These are phyloP conservation scores for Leuctra nigra DNA, from an alignment of 2,888 invertebrate genomes.

Conservation along the genomic window DNA sequence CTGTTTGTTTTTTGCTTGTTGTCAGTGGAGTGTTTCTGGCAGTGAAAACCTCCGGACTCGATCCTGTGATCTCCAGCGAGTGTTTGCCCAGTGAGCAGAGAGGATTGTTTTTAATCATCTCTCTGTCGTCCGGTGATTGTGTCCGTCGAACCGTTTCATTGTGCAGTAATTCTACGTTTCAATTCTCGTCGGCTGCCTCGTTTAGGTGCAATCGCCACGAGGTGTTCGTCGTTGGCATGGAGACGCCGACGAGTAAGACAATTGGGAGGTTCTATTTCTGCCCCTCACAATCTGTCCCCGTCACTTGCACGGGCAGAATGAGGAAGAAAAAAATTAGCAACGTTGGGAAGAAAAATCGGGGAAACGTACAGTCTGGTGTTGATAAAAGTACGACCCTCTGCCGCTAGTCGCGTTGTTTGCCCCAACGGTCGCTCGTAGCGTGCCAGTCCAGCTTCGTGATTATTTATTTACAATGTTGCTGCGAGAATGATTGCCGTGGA, in stretches of 20 bases:
- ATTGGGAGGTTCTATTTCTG: slow-evolving; percentile 6
- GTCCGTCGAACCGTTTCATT: background rate
- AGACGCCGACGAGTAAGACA: slow-evolving; percentile 12
- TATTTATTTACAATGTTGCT: background rate
- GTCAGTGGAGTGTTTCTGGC: slow-evolving; percentile 5
- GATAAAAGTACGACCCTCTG: too few species aligned
- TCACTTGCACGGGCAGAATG: slow-evolving; percentile 12
- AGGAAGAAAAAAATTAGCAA: slow-evolving; percentile 17
- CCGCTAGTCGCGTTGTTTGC: too few species aligned
- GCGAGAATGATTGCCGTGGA: background rate
- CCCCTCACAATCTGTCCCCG: slow-evolving; percentile 13
- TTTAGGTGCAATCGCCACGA: background rate
- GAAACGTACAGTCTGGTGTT: slow-evolving; percentile 6
- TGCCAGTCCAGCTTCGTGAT: background rate
- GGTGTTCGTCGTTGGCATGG: slow-evolving; percentile 10
- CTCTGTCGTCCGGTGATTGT: slow-evolving; percentile 11
- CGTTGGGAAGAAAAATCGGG: slow-evolving; percentile 7
- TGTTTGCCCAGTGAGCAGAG: background rate
- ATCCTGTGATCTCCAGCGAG: background rate
- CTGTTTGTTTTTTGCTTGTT: slow-evolving; percentile 14
- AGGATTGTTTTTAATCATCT: slow-evolving; percentile 10
- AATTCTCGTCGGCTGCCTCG: background rate
- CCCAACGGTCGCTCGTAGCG: too few species aligned
- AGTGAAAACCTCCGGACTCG: background rate
- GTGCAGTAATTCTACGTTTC: background rate